Percentiles rank a stretch among this genome's conserved stretches.
Conservation (phyloP, 2,888 invertebrate species). For the Bugula neritina region DNA sequence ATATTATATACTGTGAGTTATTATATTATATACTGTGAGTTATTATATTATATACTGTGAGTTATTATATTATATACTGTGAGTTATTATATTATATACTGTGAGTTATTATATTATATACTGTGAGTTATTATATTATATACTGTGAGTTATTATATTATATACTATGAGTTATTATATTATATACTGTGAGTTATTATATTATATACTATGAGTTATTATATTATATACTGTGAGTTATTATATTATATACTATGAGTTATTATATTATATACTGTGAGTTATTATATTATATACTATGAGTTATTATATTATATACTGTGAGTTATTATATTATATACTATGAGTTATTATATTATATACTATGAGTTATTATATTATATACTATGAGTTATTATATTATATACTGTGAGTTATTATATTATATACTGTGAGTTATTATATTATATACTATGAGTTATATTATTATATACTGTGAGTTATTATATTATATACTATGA, state of each 20-base stretch:
- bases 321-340: not conserved
- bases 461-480: not conserved
- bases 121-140: not conserved
- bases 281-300: not conserved
- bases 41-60: not conserved
- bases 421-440: not conserved
- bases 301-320: not conserved
- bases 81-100: not conserved
- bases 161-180: not conserved
- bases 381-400: not conserved
- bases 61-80: not conserved
- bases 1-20: too few species aligned
- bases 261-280: not conserved
- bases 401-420: too few species aligned
- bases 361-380: not conserved
- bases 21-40: not conserved
- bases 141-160: not conserved
- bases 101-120: not conserved
- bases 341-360: not conserved
- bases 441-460: not conserved
- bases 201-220: too few species aligned
- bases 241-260: not conserved
- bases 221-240: not conserved
- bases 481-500: not conserved
- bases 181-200: not conserved